A percentile compares a stretch with the other conserved stretches of the same genome.
These are phyloP conservation scores for Nomada hirtipes DNA, from an alignment of 2,888 invertebrate genomes.

Conservation along the genomic window DNA sequence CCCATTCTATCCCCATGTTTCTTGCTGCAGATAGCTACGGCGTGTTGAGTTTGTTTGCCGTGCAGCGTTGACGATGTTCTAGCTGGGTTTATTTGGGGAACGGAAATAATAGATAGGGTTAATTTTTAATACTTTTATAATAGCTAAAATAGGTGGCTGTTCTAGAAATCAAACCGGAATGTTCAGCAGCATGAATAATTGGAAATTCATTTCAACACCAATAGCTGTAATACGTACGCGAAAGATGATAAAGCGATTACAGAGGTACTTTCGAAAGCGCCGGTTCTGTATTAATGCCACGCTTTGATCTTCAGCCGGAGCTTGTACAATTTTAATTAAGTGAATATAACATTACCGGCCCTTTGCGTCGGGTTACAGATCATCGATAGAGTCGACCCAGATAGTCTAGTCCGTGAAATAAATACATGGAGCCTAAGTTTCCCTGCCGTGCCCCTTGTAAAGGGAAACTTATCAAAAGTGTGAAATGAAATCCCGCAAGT, in stretches of 20 bases:
- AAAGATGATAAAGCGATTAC: slow-evolving; percentile 23
- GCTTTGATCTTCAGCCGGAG: slow-evolving; percentile 3
- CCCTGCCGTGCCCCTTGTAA: background rate
- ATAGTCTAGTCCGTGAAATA: background rate
- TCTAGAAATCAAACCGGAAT: too few relatives aligned
- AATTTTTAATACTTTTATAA: background rate
- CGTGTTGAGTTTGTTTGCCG: background rate
- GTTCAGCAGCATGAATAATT: background rate
- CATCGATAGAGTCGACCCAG: background rate
- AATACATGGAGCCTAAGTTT: background rate
- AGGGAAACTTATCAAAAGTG: slow-evolving; percentile 13
- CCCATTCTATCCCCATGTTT: background rate
- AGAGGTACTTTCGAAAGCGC: slow-evolving; percentile 11
- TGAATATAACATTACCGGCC: slow-evolving; percentile 3
- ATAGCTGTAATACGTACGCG: background rate
- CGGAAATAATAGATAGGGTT: background rate
- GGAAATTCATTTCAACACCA: background rate
- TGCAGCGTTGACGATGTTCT: background rate
- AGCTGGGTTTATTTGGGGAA: too few relatives aligned
- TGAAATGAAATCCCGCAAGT: background rate
- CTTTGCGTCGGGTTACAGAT: slow-evolving; percentile 9
- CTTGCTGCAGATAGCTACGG: background rate
- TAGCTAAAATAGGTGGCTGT: background rate
- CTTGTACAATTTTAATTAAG: slow-evolving; percentile 13
- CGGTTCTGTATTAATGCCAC: background rate